Base-by-base conservation (phyloP, 2,888 invertebrate species). In the Drosophila parthenogenetica region DNA sequence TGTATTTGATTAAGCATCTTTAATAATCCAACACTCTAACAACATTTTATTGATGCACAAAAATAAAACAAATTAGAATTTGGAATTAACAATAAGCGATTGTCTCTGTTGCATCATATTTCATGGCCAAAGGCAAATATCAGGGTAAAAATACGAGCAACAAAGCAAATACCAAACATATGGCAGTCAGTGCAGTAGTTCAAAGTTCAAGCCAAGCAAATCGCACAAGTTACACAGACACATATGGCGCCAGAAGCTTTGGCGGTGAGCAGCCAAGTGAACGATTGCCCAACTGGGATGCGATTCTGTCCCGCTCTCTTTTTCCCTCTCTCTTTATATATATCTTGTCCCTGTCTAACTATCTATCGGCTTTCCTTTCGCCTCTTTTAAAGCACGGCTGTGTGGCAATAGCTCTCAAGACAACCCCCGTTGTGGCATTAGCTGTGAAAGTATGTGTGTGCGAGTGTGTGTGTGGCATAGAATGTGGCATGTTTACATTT, bases 171-270 rank as follows among this genome's bases (percentile, higher is more conserved):
- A 68, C 16, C 25, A 68, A 22, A 49, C 78, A 76, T 76, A 76
- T 76, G 75, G 78, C 51, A 46, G 49, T 57, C 53, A 42, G 69
- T 64, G 69, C 58, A 73, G 75, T 61, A 73, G 75, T 77, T 78
- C 78, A 78, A 46, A 77, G 75, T 73, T 75, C 75, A 75, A 74
- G 57, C 60, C 57, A 45, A 57, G 59, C 53, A 48, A 54, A 64
- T 48, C 58, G 54, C 60, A 76, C 72, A 66, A 62, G 25, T 59
- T 59, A 59, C 68, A 35, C 35, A 13, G 13, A 35, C 35, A 68
- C 75, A 75, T 75, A 75, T 75, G 75, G 75, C 78, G 63, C 53
- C 67, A 73, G 61, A 46, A 37, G 42, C 35, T 58, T 63, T 69
- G 49, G 58, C 75, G 43, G 54, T 54, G 57, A 58, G 46, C 57